Percentiles rank a stretch among this genome's conserved stretches.
Evolutionary conservation across 2,113 vertebrate genomes (phyloP).

Genomic region (Kobus ellipsiprymnus): DNA sequence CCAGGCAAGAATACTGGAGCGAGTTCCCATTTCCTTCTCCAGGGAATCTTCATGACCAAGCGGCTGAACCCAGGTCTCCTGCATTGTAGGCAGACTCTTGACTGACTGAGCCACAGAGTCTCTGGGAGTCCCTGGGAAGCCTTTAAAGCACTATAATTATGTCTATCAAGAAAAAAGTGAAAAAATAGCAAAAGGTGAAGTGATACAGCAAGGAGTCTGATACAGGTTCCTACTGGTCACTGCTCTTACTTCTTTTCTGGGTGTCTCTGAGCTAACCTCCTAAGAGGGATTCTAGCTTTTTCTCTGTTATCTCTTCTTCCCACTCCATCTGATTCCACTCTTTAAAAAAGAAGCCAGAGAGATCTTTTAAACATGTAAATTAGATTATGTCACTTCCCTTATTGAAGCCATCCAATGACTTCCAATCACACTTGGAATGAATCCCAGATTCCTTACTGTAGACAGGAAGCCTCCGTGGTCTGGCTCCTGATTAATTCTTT

Average conservation of each 20-base stretch:
- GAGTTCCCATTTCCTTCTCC: not conserved
- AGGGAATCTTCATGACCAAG: not conserved
- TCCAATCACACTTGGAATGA: not conserved
- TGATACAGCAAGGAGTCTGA: no score
- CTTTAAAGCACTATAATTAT: not conserved
- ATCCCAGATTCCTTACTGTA: not conserved
- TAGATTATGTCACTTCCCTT: not conserved
- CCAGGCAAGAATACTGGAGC: not conserved
- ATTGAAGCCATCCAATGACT: not conserved
- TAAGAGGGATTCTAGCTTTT: not conserved
- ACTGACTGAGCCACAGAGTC: not conserved
- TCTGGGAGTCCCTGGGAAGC: not conserved
- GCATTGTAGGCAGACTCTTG: not conserved
- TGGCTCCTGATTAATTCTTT: constrained; percentile 6
- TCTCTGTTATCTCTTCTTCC: not conserved
- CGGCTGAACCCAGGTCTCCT: not conserved
- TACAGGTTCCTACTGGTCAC: not conserved
- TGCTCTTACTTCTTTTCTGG: not conserved
- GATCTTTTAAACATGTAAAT: not conserved
- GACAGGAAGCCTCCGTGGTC: not conserved
- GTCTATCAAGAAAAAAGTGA: not conserved
- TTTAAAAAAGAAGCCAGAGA: not conserved
- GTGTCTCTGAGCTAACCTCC: not conserved
- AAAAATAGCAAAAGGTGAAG: not conserved
- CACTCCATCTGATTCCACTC: not conserved